Conservation (phyloP, 2,113 vertebrate species). For the Seriola aureovittata region DNA sequence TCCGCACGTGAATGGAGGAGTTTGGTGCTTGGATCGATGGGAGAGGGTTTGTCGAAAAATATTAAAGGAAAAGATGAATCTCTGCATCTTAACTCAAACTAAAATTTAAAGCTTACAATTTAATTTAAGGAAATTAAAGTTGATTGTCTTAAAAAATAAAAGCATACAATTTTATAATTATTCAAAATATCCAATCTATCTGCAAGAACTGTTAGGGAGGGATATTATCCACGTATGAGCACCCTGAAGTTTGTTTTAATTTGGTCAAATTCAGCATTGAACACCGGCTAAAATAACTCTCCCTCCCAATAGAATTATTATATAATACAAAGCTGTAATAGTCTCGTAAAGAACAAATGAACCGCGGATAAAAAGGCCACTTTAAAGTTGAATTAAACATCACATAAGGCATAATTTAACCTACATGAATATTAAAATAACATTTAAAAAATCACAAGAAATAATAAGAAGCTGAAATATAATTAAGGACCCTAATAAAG, state of each 20-base stretch:
- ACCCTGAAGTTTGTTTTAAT: neutral
- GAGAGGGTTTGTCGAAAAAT: neutral
- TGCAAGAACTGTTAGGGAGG: neutral
- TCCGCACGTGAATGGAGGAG: constrained; percentile 16
- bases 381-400: neutral
- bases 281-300: neutral
- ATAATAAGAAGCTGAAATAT: neutral
- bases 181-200: neutral
- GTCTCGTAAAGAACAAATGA: neutral
- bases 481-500: neutral
- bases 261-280: neutral
- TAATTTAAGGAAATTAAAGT: neutral
- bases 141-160: neutral
- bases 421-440: neutral
- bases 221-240: neutral
- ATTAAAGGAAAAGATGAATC: neutral
- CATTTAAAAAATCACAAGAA: neutral
- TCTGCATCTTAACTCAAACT: neutral
- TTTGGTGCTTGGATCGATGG: constrained; percentile 36
- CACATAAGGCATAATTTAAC: neutral
- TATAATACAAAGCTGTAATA: neutral
- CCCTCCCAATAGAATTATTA: neutral
- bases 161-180: neutral
- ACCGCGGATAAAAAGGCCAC: neutral
- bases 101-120: neutral